Percentiles rank a stretch among this genome's conserved stretches.
Conservation (phyloP, 2,797 vertebrate species). For the Falco biarmicus region DNA sequence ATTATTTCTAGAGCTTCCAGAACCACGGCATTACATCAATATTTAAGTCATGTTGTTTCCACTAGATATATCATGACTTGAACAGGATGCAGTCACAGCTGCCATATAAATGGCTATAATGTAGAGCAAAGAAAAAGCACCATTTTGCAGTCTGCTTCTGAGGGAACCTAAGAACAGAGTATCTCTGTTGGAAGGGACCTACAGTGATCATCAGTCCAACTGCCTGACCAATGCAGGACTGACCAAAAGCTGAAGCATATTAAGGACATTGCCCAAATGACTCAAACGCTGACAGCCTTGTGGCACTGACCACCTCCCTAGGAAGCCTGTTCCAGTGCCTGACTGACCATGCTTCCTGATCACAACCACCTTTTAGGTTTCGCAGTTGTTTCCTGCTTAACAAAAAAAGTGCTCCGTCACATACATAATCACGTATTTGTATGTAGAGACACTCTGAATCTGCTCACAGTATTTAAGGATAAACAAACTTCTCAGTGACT, state of each 20-base stretch:
- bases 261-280: background rate
- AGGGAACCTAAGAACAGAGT: background rate
- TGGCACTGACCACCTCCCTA: background rate
- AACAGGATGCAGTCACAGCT: background rate
- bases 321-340: background rate
- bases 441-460: background rate
- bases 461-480: background rate
- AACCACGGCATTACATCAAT: background rate
- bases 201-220: background rate
- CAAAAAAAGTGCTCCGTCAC: background rate
- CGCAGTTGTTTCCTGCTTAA: background rate
- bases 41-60: background rate
- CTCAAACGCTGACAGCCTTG: background rate
- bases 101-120: background rate
- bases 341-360: background rate
- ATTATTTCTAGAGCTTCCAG: background rate
- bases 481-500: background rate
- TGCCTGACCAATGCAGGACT: background rate
- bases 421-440: background rate
- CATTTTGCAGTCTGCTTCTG: background rate
- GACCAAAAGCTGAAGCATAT: background rate
- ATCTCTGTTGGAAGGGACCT: background rate
- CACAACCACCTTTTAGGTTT: background rate
- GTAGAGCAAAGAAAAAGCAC: fast-evolving
- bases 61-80: background rate